Evolutionary conservation across 2,888 invertebrate genomes (phyloP).

Genomic region (Ormyrus rosae): DNA sequence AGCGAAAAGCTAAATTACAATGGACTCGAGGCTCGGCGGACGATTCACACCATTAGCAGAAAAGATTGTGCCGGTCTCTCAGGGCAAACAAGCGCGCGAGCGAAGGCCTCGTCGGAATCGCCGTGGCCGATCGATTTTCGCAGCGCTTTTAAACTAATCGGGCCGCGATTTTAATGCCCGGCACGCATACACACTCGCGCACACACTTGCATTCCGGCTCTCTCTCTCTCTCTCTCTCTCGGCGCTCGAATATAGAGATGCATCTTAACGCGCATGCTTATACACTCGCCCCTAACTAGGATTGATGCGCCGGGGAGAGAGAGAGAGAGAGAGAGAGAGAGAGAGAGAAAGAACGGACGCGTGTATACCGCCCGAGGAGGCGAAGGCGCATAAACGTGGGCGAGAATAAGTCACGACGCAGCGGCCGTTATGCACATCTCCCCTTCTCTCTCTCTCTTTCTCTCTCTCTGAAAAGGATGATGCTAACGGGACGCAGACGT

Average conservation of each 20-base stretch:
- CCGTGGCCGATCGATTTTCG: constrained; percentile 12
- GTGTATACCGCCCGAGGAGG: constrained; percentile 36
- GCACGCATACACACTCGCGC: too few relatives aligned
- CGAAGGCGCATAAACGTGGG: constrained; percentile 37
- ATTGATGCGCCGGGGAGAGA: constrained; percentile 20
- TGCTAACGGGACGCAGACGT: constrained; percentile 40
- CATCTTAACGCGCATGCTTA: background rate
- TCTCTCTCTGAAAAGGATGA: constrained; percentile 1
- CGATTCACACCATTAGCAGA: too few relatives aligned
- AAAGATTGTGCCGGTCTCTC: too few relatives aligned
- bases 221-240: too few relatives aligned
- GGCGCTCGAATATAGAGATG: background rate
- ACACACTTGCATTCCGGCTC: too few relatives aligned
- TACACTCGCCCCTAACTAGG: constrained; percentile 22
- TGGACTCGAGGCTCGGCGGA: too few relatives aligned
- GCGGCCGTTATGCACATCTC: constrained; percentile 46
- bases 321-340: background rate
- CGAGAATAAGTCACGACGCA: constrained; percentile 55
- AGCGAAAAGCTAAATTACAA: too few relatives aligned
- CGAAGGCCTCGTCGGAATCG: background rate
- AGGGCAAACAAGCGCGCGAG: too few relatives aligned
- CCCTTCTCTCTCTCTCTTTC: background rate
- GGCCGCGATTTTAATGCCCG: background rate
- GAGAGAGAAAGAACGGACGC: background rate
- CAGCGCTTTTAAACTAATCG: constrained; percentile 22